Evolutionary conservation across 2,797 vertebrate genomes (phyloP), one percentile per base, ranked within the genome.

Genomic region (Anisognathus igniventris): DNA sequence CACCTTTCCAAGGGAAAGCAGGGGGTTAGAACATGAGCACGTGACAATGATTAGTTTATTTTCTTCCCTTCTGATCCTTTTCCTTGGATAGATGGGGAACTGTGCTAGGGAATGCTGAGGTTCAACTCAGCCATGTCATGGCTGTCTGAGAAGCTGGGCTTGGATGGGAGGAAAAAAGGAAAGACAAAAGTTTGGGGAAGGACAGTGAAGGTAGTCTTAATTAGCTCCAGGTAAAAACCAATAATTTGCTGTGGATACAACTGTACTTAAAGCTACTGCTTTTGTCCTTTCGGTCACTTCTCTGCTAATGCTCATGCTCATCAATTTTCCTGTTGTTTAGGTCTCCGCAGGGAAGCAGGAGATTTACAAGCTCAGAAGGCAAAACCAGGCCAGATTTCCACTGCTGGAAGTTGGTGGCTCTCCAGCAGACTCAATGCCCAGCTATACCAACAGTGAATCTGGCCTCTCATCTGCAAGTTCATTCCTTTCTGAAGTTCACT

Each of bases 1-100:
- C 30, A 99, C 95, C 99, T 99, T 96, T 58, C 48, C 84, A 64
- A 94, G 67, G 39, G 22, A 85, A 77, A 89, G 14, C 7, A 23
- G 75, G 18, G 12, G 30, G 33, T 93, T 92, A 91, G 79, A 87
- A 90, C 23, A 53, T 21, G 31, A 90, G 31, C 10, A 21, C 27
- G 19, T 12, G 7, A 5, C 18, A 76, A 35, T 1, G 1, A 57
- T 27, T 61, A 12, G 9, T 54, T 71, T 48, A 8, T 66, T 64
- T 83, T 70, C 60, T 80, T 68, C 35, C 17, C 31, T 93, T 84
- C 30, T 31, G 11, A 2, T 47, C 33, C 15, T 3, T 7, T 70
- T 66, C 45, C 24, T 28, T 23, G 23, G 12, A 27, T 18, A 57
- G 21, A 57, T 44, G 17, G 25, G 27, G 7, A 58, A 37, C 18